These are phyloP conservation scores for Heliothis virescens DNA, from an alignment of 1,140 invertebrate species.

Conservation along the genomic window DNA sequence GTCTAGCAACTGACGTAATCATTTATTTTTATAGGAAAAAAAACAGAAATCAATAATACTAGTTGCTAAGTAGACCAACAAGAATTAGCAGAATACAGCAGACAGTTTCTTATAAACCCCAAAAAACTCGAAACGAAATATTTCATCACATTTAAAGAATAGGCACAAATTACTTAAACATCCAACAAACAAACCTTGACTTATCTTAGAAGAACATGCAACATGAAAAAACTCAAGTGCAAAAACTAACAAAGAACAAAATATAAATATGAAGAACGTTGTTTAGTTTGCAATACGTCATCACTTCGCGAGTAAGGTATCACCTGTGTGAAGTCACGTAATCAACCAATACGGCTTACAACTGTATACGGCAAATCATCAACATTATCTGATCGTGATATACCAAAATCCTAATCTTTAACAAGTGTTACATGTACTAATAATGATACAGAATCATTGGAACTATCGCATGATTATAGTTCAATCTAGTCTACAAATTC, in stretches of 20 bases:
- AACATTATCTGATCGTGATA: constrained; percentile 7
- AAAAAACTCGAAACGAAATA: neutral
- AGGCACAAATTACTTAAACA: neutral
- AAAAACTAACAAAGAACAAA: constrained; percentile 30
- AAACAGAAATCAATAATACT: neutral
- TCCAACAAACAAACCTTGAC: constrained; percentile 15
- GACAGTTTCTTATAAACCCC: too few relatives aligned
- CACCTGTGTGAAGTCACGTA: constrained; percentile 28
- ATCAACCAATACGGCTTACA: constrained; percentile 10
- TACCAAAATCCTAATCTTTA: constrained; percentile 1
- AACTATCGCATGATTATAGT: too few relatives aligned
- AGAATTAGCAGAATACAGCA: neutral
- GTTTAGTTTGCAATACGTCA: constrained; percentile 21
- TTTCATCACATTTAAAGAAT: constrained; percentile 13
- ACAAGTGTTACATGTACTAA: neutral
- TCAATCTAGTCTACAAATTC: too few relatives aligned
- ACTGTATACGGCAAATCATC: constrained; percentile 1
- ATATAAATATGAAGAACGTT: constrained; percentile 20
- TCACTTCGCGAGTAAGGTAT: neutral
- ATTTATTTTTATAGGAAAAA: neutral
- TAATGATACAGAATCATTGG: neutral
- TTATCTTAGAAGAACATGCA: constrained; percentile 1
- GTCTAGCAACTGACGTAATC: neutral
- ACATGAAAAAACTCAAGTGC: constrained; percentile 16
- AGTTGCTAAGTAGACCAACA: too few relatives aligned